Evolutionary conservation across 2,888 invertebrate genomes (phyloP), one percentile per base, ranked within the genome.

Genomic region (Icerya purchasi): DNA sequence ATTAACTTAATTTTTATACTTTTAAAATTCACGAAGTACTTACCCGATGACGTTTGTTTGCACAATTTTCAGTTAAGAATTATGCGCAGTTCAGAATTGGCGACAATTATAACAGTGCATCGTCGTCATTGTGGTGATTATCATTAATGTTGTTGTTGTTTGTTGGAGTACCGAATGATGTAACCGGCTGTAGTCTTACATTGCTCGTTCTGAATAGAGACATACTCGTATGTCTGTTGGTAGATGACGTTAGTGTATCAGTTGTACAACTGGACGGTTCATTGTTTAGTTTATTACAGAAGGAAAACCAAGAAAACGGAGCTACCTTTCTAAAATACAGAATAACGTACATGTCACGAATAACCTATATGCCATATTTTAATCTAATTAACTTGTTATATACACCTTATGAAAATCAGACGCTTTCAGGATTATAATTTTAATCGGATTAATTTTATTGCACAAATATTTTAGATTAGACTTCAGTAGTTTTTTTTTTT

Each of bases 221-320:
- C 21, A 62, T 61, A 24, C 60, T 63, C 36, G 61, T 57, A 54
- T 59, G 63, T 25, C 61, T 61, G 25, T 63, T 62, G 22, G 51
- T 60, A 20, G 63, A 63, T 52, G 63, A 63, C 18, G 63, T 63
- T 55, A 64, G 59, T 21, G 65, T 64, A 59, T 65, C 65, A 19
- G 65, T 36, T 14, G 36, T 64, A 52, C 62, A 63, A 51, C 64
- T 65, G 52, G 61, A 61, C 36, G 63, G 62, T 49, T 65, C 65
- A 19, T 61, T 59, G 18, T 53, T 61, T 20, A 59, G 58, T 18
- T 61, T 61, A 14, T 60, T 58, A 53, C 65, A 64, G 52, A 64
- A 64, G 52, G 60, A 57, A 21, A 65, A 24, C 65, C 65, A 65
- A 50, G 61, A 62, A 54, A 65, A 61, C 10, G 64, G 62, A n/a